Conservation (phyloP, 2,888 invertebrate genomes). For the Pterobdella sp. region DNA sequence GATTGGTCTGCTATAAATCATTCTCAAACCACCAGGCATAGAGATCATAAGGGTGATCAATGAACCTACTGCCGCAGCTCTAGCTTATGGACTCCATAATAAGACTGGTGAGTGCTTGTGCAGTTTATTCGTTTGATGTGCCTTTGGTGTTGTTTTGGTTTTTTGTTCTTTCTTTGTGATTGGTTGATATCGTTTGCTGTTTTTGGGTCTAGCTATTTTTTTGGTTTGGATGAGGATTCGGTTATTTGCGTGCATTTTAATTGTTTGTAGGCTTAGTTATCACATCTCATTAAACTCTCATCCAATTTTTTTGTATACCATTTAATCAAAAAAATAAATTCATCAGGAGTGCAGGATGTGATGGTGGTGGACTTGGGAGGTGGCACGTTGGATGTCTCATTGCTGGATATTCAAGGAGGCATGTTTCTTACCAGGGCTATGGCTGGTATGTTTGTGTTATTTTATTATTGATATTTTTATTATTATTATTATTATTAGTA, state of each 20-base stretch:
- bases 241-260: too few species aligned
- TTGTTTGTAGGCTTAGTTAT: too few species aligned
- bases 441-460: slow-evolving; percentile 31
- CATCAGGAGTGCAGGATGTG: slow-evolving; percentile 47
- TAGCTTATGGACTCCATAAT: slow-evolving; percentile 55
- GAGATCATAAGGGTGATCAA: slow-evolving; percentile 53
- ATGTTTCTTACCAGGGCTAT: slow-evolving; percentile 54
- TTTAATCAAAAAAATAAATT: slow-evolving; percentile 26
- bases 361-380: slow-evolving; percentile 54
- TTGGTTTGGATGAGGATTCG: too few species aligned
- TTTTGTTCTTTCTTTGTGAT: not conserved
- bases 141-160: not conserved
- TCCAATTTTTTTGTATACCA: too few species aligned
- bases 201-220: not conserved
- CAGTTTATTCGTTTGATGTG: not conserved
- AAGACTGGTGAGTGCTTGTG: slow-evolving; percentile 42
- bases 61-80: slow-evolving; percentile 55
- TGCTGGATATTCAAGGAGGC: slow-evolving; percentile 54
- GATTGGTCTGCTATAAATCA: too few species aligned
- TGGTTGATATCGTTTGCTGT: not conserved
- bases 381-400: slow-evolving; percentile 53
- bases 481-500: too few species aligned
- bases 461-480: not conserved
- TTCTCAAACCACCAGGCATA: too few species aligned
- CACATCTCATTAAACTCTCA: too few species aligned